phyloP scores from a whole-genome alignment of 1,140 invertebrate species.

The Tetragonula clypearis region DNA sequence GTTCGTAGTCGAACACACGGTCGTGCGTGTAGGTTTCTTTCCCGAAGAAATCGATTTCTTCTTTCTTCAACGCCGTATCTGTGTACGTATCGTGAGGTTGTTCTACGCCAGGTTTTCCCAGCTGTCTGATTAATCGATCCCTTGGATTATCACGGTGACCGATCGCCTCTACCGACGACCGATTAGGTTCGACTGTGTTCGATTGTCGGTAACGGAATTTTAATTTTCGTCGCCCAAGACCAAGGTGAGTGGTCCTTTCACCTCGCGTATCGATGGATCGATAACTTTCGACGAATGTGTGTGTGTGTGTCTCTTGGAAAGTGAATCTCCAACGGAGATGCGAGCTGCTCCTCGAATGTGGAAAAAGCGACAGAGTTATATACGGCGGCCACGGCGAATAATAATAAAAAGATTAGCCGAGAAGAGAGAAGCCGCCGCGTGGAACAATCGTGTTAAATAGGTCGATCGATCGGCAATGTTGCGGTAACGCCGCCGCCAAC shows the following conservation, averaged over 20 bases:
- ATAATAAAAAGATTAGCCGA: slow-evolving; percentile 19
- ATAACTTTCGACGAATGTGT: background rate
- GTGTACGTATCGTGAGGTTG: slow-evolving; percentile 37
- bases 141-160: slow-evolving; percentile 49
- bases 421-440: slow-evolving; percentile 36
- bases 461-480: slow-evolving; percentile 43
- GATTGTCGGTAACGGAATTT: background rate
- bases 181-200: slow-evolving; percentile 43
- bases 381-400: background rate
- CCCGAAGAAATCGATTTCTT: slow-evolving; percentile 26
- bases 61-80: slow-evolving; percentile 35
- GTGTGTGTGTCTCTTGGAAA: background rate
- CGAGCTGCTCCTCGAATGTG: background rate
- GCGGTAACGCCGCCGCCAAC: slow-evolving; percentile 5
- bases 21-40: background rate
- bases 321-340: background rate
- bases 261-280: background rate
- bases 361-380: background rate
- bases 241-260: background rate
- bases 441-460: slow-evolving; percentile 44
- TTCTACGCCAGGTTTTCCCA: slow-evolving; percentile 25
- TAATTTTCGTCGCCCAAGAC: slow-evolving; percentile 1
- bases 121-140: slow-evolving; percentile 38
- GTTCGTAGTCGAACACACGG: background rate
- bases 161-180: slow-evolving; percentile 30